Percentiles rank a stretch among this genome's conserved stretches.
Evolutionary conservation across 2,888 invertebrate genomes (phyloP).

Genomic region (Dilophus febrilis): DNA sequence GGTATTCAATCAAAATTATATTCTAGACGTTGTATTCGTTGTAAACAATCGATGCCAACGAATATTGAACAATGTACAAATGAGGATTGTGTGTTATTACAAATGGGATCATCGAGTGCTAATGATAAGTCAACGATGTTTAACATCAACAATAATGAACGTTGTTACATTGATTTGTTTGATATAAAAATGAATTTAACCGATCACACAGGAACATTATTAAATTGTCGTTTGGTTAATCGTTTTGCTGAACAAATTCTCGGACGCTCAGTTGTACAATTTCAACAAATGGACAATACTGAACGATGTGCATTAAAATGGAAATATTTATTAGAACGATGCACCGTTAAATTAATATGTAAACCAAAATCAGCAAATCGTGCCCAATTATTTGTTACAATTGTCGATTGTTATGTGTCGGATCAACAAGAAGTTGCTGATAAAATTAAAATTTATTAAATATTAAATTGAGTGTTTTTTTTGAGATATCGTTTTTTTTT

Average conservation of each 20-base stretch:
- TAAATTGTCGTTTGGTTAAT: constrained; percentile 38
- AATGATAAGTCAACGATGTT: no score
- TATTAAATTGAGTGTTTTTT: no score
- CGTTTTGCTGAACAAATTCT: constrained; percentile 40
- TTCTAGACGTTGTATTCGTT: constrained; percentile 28
- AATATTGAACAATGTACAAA: neutral
- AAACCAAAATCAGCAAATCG: constrained; percentile 16
- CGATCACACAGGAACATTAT: constrained; percentile 52
- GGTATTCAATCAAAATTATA: constrained; percentile 27
- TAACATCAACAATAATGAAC: no score
- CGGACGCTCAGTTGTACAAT: constrained; percentile 34
- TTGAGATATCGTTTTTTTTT: no score
- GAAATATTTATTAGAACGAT: constrained; percentile 45
- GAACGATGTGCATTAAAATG: constrained; percentile 41
- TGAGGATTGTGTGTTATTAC: neutral
- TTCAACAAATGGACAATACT: constrained; percentile 34
- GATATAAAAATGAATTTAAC: constrained; percentile 45
- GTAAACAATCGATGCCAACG: neutral
- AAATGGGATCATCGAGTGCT: no score
- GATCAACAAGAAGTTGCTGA: no score
- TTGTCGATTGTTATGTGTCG: no score
- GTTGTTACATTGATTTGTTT: constrained; percentile 21
- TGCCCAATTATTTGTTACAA: no score
- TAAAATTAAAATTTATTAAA: no score
- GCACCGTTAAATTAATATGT: constrained; percentile 32